Percentiles rank a stretch among this genome's conserved stretches.
phyloP scores from a whole-genome alignment of 2,888 invertebrate genomes.

The Agonopterix alstromeriana region DNA sequence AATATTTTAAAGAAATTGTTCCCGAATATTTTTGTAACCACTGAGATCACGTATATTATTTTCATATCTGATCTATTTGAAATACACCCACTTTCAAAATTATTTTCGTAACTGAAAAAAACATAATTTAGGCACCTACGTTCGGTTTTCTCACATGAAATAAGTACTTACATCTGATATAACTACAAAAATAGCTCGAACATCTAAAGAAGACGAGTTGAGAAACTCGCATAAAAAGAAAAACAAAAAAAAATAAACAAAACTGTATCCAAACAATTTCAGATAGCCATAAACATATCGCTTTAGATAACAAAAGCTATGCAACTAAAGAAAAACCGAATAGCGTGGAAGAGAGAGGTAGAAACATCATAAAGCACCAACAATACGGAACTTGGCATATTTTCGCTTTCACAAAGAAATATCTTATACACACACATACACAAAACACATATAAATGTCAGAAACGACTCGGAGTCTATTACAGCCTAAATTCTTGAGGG shows the following conservation, averaged over 20 bases:
- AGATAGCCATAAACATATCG: not conserved
- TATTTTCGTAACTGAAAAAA: too few relatives aligned
- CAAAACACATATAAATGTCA: constrained; percentile 16
- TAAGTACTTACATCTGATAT: too few relatives aligned
- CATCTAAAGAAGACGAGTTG: not conserved
- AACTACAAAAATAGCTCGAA: too few relatives aligned
- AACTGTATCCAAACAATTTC: not conserved
- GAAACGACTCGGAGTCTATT: constrained; percentile 34
- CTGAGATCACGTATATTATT: too few relatives aligned
- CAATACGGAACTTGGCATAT: constrained; percentile 9
- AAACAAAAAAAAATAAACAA: not conserved
- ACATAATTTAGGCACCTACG: too few relatives aligned
- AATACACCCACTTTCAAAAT: too few relatives aligned
- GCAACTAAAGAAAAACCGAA: not conserved
- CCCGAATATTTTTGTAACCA: too few relatives aligned
- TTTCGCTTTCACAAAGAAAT: constrained; percentile 4
- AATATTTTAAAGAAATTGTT: too few relatives aligned
- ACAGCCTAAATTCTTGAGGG: constrained; percentile 38
- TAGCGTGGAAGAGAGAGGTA: not conserved
- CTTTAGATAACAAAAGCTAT: not conserved
- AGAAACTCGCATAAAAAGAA: too few relatives aligned
- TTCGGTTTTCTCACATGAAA: too few relatives aligned
- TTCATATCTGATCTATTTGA: too few relatives aligned
- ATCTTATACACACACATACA: not conserved
- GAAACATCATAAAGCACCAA: constrained; percentile 6